Conservation (phyloP, 2,113 vertebrate species). For the Fregata magnificens region DNA sequence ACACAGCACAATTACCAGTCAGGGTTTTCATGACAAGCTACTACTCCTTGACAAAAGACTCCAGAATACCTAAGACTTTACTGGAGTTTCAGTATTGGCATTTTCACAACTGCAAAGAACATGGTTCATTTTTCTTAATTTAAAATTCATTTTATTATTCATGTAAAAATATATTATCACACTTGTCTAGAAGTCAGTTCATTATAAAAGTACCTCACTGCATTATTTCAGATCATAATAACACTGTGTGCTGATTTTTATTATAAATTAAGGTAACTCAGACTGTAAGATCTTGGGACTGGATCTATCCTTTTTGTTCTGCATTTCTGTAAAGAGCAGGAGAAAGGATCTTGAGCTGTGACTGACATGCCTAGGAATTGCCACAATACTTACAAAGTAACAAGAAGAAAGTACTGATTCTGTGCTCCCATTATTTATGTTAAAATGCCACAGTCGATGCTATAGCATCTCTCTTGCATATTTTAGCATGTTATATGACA, state of each 20-base stretch:
- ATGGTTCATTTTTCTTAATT: background rate
- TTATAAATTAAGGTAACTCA: background rate
- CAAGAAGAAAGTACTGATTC: background rate
- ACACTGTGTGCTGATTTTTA: background rate
- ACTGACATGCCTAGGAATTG: background rate
- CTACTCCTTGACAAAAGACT: background rate
- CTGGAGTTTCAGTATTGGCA: background rate
- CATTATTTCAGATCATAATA: background rate
- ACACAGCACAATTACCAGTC: background rate
- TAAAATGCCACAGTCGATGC: background rate
- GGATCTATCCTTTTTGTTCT: background rate
- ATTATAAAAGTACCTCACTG: background rate
- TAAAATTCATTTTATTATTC: background rate
- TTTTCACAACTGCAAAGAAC: background rate
- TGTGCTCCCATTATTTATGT: background rate
- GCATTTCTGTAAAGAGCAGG: background rate
- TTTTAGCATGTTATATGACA: background rate
- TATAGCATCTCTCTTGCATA: background rate
- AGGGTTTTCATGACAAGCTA: background rate
- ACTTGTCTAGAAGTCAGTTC: background rate
- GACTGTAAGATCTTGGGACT: background rate
- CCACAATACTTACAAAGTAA: background rate
- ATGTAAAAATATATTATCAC: background rate
- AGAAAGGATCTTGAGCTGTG: background rate
- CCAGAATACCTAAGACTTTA: background rate